These are phyloP conservation scores for Dipodomys ordii DNA, from an alignment of 2,113 vertebrate species.

Conservation along the genomic window DNA sequence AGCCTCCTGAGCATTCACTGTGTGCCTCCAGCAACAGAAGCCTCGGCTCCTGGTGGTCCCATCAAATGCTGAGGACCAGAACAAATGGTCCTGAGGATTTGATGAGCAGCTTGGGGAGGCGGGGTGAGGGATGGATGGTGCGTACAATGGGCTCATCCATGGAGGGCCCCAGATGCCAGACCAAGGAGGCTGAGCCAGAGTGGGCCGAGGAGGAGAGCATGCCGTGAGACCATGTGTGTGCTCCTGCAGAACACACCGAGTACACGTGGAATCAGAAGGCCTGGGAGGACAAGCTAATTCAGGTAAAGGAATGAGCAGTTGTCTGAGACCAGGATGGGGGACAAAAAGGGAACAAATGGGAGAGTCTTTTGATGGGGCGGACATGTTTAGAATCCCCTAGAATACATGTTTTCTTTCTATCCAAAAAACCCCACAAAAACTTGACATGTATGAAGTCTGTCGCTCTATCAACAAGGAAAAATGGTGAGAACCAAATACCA, in stretches of 20 bases:
- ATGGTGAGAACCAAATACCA: not conserved
- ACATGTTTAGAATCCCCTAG: not conserved
- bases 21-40: not conserved
- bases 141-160: accelerated
- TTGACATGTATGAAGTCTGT: not conserved
- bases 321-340: not conserved
- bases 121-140: not conserved
- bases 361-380: too few relatives aligned
- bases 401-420: not conserved
- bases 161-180: not conserved
- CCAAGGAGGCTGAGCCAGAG: not conserved
- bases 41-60: not conserved
- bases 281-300: slow-evolving; percentile 79
- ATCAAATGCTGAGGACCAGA: too few relatives aligned
- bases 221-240: not conserved
- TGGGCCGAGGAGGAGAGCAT: not conserved
- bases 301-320: slow-evolving; percentile 34
- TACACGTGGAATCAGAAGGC: slow-evolving; percentile 74
- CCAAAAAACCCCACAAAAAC: not conserved
- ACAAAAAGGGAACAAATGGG: accelerated
- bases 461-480: not conserved
- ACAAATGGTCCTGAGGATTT: not conserved
- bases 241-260: slow-evolving; percentile 71
- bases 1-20: accelerated
- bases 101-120: not conserved